Percentiles rank a stretch among this genome's conserved stretches.
Evolutionary conservation across 2,113 vertebrate species (phyloP).

Genomic region (Pionites leucogaster): DNA sequence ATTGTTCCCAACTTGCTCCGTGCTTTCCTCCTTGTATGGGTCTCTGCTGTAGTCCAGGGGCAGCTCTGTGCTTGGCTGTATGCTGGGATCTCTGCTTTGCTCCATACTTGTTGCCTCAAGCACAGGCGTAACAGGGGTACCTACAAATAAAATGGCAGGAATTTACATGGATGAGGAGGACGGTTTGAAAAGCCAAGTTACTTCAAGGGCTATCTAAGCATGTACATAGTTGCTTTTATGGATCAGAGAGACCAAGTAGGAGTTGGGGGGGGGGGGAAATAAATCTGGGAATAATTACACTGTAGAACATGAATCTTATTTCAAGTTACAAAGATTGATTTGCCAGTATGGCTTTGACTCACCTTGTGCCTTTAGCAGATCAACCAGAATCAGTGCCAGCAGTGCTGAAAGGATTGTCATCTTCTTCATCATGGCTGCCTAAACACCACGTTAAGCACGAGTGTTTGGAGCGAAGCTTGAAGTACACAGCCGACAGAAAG

Average conservation of each 20-base stretch:
- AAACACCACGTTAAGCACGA: background rate
- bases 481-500: background rate
- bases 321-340: background rate
- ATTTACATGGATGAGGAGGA: background rate
- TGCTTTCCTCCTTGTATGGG: background rate
- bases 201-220: background rate
- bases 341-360: background rate
- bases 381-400: background rate
- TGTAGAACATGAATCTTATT: background rate
- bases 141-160: background rate
- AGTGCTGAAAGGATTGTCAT: background rate
- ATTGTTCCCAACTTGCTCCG: background rate
- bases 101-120: background rate
- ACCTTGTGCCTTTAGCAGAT: constrained; percentile 21
- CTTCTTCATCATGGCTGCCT: background rate
- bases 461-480: background rate
- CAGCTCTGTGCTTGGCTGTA: background rate
- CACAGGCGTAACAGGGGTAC: background rate
- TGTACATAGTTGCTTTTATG: background rate
- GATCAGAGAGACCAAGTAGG: background rate
- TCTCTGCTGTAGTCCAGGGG: background rate
- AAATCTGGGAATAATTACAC: background rate
- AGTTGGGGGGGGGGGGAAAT: background rate
- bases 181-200: background rate
- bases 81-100: background rate